phyloP scores from a whole-genome alignment of 2,888 invertebrate genomes.

The Tipula unca region DNA sequence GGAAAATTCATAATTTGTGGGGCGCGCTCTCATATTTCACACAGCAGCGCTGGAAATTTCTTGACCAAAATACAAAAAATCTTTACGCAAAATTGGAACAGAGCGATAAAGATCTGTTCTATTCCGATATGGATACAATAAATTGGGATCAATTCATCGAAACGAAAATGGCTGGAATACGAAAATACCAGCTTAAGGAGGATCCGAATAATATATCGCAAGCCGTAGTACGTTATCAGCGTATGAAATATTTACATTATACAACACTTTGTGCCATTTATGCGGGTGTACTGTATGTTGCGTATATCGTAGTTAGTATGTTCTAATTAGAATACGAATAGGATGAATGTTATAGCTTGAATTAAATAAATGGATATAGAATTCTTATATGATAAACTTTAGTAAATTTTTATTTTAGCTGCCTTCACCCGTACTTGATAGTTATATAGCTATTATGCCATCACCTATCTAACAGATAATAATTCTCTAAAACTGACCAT shows the following conservation, averaged over 20 bases:
- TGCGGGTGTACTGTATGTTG: conserved; percentile 18
- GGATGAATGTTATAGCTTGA: no score
- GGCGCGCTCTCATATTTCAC: conserved; percentile 68
- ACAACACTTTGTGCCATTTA: conserved; percentile 24
- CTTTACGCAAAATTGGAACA: conserved; percentile 41
- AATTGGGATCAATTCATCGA: conserved; percentile 65
- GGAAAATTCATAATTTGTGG: conserved; percentile 68
- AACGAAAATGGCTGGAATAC: conserved; percentile 61
- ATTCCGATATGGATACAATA: conserved; percentile 61
- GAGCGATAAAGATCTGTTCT: conserved; percentile 49
- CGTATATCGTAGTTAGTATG: no score
- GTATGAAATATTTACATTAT: conserved; percentile 26
- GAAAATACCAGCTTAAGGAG: conserved; percentile 71
- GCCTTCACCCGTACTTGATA: no score
- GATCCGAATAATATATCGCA: conserved; percentile 55
- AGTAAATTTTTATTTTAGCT: no score
- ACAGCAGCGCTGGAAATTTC: conserved; percentile 61
- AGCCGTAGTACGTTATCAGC: conserved; percentile 49
- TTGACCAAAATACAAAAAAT: conserved; percentile 52
- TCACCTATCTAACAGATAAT: no score
- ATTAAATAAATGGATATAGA: no score
- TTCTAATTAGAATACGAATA: no score
- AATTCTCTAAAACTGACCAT: no score
- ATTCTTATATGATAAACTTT: no score
- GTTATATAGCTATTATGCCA: no score